Evolutionary conservation across 1,140 invertebrate species (phyloP), one percentile per base, ranked within the genome.

Genomic region (Saccostrea echinata): DNA sequence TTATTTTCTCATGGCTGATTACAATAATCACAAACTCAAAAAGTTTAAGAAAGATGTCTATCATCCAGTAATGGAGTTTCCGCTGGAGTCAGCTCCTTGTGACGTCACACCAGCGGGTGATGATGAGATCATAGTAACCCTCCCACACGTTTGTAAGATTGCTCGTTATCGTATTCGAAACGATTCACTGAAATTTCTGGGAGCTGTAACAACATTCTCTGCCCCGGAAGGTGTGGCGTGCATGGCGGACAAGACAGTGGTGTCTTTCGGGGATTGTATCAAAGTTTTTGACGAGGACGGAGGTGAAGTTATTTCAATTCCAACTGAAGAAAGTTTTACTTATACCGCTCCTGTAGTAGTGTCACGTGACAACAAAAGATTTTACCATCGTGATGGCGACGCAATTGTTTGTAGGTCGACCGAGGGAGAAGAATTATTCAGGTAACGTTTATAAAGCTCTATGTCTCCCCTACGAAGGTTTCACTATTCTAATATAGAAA

Each of bases 21-120:
- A 84, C 83, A 84, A 84, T 30, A 84, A 84, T 24, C 51, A 30
- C n/a, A 84, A 84, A 24, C 2, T 84, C 1, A 84, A 84, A 30
- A 55, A 35, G 53, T 84, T 84, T 24, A 84, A 84, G 24, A 55
- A 27, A 9, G 83, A 84, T 30, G 51, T 84, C 30, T 84, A 84
- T 12, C 24, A 61, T 30, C 83, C 83, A 16, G 55, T 84, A 0
- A 84, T 84, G 83, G 83, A 57, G 16, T 84, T 53, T 12, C 53
- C 83, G 6, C 52, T 84, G 16, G 53, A 84, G 13, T 84, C 83
- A 4, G 83, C 83, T 21, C 83, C 83, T 3, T 57, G 83, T 84
- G 83, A 84, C 53, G 30, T 84, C 43, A 30, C 83, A 33, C 21
- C 52, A 21, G 83, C 55, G 0, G n/a, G 33, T 33, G 53, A 84